These are phyloP conservation scores for Formica selysi DNA, from an alignment of 1,140 invertebrate genomes.

Conservation along the genomic window DNA sequence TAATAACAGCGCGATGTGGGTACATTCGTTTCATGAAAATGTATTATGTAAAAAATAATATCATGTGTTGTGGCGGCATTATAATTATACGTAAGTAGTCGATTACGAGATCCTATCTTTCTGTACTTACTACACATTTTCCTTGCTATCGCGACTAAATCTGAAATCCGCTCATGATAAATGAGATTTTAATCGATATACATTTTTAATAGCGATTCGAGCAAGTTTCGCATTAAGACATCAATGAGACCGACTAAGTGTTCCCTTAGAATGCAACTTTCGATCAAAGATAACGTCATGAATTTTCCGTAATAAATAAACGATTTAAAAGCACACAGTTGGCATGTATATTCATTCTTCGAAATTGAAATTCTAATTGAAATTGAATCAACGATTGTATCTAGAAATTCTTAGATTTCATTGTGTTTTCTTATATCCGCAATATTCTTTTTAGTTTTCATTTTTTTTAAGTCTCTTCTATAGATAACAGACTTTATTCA, in stretches of 20 bases:
- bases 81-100: constrained; percentile 52
- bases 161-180: constrained; percentile 45
- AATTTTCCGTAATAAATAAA: constrained; percentile 26
- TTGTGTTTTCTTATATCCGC: neutral
- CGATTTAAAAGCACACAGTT: neutral
- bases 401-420: neutral
- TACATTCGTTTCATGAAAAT: constrained; percentile 54
- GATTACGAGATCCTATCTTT: constrained; percentile 53
- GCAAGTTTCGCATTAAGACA: constrained; percentile 50
- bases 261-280: constrained; percentile 5
- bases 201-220: constrained; percentile 30
- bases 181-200: constrained; percentile 52
- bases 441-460: neutral
- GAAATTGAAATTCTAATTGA: constrained; percentile 27
- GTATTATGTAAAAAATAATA: constrained; percentile 39
- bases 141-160: constrained; percentile 40
- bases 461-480: too few species aligned
- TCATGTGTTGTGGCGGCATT: constrained; percentile 19
- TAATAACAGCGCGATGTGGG: constrained; percentile 32
- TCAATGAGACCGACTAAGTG: constrained; percentile 53
- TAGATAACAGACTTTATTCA: too few species aligned
- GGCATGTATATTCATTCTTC: neutral
- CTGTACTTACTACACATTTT: constrained; percentile 30
- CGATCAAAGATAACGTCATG: constrained; percentile 27
- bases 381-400: neutral